These are phyloP conservation scores for Styela plicata DNA, from an alignment of 23 tunicate genomes.

Conservation along the genomic window DNA sequence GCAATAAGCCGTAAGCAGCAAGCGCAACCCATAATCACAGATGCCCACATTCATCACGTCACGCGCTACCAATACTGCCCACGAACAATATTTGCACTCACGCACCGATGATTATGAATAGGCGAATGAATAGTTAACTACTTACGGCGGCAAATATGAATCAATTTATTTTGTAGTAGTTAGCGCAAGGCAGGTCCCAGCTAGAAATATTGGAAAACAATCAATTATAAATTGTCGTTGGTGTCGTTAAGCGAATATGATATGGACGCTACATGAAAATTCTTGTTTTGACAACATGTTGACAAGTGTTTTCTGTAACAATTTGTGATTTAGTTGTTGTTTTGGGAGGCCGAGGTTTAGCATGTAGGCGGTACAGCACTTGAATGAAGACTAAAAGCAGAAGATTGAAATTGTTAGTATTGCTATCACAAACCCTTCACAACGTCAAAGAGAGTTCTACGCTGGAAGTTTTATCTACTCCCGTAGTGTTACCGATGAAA, in stretches of 20 bases:
- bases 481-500: no score
- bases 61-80: no score
- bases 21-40: no score
- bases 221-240: slow-evolving; percentile 7
- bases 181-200: slow-evolving; percentile 9
- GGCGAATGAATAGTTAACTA: slow-evolving; percentile 17
- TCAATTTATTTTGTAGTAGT: neutral
- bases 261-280: slow-evolving; percentile 7
- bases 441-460: no score
- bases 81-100: neutral
- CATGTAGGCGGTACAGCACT: neutral
- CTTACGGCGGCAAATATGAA: slow-evolving; percentile 35
- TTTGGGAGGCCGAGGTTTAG: neutral
- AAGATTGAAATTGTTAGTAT: no score
- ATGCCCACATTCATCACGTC: no score
- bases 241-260: slow-evolving; percentile 16
- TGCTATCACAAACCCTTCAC: no score
- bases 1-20: no score
- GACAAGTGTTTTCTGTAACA: neutral
- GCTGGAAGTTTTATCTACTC: no score
- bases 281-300: slow-evolving; percentile 41
- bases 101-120: neutral
- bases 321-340: slow-evolving; percentile 3
- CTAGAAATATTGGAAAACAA: slow-evolving; percentile 5
- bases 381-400: no score